A percentile compares a stretch with the other conserved stretches of the same genome.
phyloP scores from a whole-genome alignment of 1,140 invertebrate species.

The Spodoptera frugiperda region DNA sequence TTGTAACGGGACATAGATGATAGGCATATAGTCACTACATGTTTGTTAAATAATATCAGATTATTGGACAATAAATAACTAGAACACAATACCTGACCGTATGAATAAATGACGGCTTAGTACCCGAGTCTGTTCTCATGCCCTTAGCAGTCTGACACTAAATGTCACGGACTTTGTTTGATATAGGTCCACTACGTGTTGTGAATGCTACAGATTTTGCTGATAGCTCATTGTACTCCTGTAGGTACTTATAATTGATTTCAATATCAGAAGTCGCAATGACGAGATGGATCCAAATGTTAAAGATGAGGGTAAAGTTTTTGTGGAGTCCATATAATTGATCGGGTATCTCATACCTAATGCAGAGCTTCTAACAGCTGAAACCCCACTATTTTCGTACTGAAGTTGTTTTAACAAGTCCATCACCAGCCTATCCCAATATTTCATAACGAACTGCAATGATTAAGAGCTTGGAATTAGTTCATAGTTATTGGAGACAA shows the following conservation, averaged over 20 bases:
- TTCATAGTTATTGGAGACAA: background rate
- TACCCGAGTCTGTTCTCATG: constrained; percentile 13
- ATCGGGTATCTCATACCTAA: background rate
- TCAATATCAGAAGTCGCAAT: background rate
- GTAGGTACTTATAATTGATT: constrained; percentile 22
- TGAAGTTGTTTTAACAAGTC: background rate
- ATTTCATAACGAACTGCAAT: background rate
- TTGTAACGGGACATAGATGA: constrained; percentile 15
- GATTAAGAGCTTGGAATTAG: background rate
- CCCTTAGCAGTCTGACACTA: constrained; percentile 15
- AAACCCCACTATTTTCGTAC: too few species aligned
- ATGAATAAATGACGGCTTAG: constrained; percentile 22
- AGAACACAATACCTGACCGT: constrained; percentile 4
- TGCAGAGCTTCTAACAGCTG: too few species aligned
- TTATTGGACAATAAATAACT: constrained; percentile 4
- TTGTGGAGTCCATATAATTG: background rate
- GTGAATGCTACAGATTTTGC: constrained; percentile 14
- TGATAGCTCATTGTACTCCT: constrained; percentile 29
- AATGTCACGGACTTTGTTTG: constrained; percentile 37
- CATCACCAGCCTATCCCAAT: background rate
- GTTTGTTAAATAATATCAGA: background rate
- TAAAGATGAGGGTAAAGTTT: too few species aligned
- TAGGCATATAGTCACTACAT: background rate
- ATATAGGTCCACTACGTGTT: constrained; percentile 36
- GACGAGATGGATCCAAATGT: background rate